phyloP scores from a whole-genome alignment of 2,113 vertebrate species.

The Perca schrenkii region DNA sequence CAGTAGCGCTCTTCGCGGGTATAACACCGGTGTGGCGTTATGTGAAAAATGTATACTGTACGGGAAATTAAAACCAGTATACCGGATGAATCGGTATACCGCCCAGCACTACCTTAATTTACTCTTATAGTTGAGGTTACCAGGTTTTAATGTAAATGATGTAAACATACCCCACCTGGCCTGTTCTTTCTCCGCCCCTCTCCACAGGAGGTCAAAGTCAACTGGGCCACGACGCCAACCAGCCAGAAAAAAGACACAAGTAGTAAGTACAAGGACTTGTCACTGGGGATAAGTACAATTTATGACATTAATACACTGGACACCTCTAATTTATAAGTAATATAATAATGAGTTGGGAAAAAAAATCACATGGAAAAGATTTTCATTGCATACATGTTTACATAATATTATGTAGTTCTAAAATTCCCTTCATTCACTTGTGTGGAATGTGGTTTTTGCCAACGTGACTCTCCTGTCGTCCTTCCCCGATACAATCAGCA shows the following conservation, averaged over 20 bases:
- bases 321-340: background rate
- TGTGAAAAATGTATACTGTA: background rate
- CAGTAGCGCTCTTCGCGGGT: background rate
- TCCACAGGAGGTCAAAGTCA: constrained; percentile 98
- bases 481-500: background rate
- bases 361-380: background rate
- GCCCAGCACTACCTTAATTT: background rate
- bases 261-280: constrained; percentile 89
- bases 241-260: constrained; percentile 99
- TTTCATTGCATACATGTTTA: background rate
- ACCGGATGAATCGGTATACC: background rate
- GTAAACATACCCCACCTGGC: constrained; percentile 71
- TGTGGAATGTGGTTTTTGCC: background rate
- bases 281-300: background rate
- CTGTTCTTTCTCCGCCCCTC: constrained; percentile 56
- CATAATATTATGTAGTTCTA: background rate
- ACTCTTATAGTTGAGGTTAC: background rate
- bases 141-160: constrained; percentile 42
- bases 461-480: background rate
- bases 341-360: background rate
- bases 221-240: constrained; percentile 99
- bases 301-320: background rate
- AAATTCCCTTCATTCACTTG: background rate
- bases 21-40: background rate
- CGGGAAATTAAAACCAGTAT: background rate